These are phyloP conservation scores for Leptothorax acervorum DNA, from an alignment of 2,888 invertebrate species.

Conservation along the genomic window DNA sequence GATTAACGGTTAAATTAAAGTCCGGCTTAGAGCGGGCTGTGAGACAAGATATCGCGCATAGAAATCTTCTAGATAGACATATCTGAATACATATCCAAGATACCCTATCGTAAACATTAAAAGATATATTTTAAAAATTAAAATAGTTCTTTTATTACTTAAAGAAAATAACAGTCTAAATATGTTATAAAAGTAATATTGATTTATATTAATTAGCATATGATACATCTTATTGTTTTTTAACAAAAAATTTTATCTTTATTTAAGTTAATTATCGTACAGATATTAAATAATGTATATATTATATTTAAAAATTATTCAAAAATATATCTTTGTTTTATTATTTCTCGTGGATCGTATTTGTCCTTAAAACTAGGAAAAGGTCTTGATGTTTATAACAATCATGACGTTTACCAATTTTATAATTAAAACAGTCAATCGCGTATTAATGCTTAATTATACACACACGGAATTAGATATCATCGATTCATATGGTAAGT, in stretches of 20 bases:
- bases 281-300: neutral
- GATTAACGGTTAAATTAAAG: neutral
- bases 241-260: neutral
- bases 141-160: neutral
- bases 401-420: constrained; percentile 33
- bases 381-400: neutral
- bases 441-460: constrained; percentile 7
- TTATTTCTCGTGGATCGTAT: neutral
- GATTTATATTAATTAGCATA: neutral
- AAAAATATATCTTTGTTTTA: neutral
- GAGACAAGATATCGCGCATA: neutral
- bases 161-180: neutral
- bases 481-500: constrained; percentile 13
- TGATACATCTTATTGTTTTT: neutral
- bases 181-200: neutral
- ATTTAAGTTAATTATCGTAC: neutral
- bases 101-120: neutral
- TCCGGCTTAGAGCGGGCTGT: constrained; percentile 9
- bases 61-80: constrained; percentile 15
- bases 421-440: constrained; percentile 27
- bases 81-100: constrained; percentile 15
- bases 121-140: neutral
- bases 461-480: constrained; percentile 18
- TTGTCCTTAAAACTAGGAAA: neutral
- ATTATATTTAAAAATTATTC: neutral